A percentile compares a stretch with the other conserved stretches of the same genome.
These are phyloP conservation scores for Palaemon carinicauda DNA, from an alignment of 1,140 invertebrate genomes.

Conservation along the genomic window DNA sequence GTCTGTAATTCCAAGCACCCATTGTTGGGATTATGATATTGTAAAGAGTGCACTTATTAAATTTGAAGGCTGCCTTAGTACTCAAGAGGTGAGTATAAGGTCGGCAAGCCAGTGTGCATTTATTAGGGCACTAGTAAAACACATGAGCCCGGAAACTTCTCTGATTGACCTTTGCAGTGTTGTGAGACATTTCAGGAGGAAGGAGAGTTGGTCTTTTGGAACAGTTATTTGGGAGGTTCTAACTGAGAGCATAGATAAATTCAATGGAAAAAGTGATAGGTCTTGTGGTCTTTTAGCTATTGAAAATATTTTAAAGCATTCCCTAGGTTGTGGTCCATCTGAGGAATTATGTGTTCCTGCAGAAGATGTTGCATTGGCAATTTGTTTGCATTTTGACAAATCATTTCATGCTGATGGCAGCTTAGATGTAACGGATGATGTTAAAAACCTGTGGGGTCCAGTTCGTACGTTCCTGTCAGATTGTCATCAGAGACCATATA, in stretches of 20 bases:
- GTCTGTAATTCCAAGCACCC: not conserved
- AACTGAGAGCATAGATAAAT: not conserved
- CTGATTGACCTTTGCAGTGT: conserved; percentile 34
- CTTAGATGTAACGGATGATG: not conserved
- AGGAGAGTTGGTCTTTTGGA: conserved; percentile 37
- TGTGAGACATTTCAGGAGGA: conserved; percentile 26
- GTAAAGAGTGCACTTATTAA: conserved; percentile 18
- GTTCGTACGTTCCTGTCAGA: conserved; percentile 3
- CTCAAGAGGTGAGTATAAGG: conserved; percentile 30
- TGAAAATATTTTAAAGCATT: no score
- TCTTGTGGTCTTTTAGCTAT: no score
- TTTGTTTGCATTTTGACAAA: not conserved
- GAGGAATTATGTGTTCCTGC: not conserved
- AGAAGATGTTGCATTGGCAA: conserved; percentile 4
- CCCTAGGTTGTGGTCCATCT: no score
- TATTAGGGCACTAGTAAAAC: conserved; percentile 22
- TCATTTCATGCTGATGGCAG: not conserved
- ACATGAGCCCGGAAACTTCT: not conserved
- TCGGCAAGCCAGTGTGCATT: conserved; percentile 47
- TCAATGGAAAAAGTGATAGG: not conserved
- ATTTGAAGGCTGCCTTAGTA: conserved; percentile 34
- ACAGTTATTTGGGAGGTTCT: conserved; percentile 9
- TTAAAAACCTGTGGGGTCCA: not conserved
- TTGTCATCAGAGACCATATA: conserved; percentile 29
- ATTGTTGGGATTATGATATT: conserved; percentile 17